Conservation (phyloP, 35 echinoderm and acorn worm genomes). For the Heliocidaris erythrogramma region DNA sequence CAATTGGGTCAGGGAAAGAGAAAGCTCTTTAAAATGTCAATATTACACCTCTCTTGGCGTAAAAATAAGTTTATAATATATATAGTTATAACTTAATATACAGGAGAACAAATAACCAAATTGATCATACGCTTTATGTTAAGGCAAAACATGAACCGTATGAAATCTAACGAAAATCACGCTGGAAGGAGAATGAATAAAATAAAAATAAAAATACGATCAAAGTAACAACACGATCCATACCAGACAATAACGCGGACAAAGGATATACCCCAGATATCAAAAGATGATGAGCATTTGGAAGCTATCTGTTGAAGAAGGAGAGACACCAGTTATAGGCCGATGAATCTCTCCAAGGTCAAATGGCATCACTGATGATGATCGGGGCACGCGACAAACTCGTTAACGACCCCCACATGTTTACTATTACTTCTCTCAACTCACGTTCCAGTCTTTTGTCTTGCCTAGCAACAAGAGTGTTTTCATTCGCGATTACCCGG, state of each 20-base stretch:
- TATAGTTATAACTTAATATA: no score
- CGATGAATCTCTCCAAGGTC: conserved; percentile 1
- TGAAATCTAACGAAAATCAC: no score
- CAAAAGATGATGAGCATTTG: conserved; percentile 10
- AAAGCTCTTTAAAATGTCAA: no score
- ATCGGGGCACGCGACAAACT: conserved; percentile 18
- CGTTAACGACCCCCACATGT: conserved; percentile 15
- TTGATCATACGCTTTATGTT: no score
- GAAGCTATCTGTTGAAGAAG: neutral
- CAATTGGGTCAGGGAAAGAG: no score
- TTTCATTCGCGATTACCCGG: neutral
- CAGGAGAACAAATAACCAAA: no score
- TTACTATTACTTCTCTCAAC: neutral
- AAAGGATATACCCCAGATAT: neutral
- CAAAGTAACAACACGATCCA: no score
- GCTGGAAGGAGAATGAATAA: no score
- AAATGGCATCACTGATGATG: neutral
- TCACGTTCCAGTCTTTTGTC: neutral
- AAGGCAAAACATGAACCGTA: no score
- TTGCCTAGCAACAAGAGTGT: conserved; percentile 30
- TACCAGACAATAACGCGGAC: neutral
- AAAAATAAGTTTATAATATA: no score
- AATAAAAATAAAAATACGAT: no score
- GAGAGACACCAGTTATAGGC: neutral
- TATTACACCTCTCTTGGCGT: no score